Percentiles rank a stretch among this genome's conserved stretches.
phyloP scores from a whole-genome alignment of 2,113 vertebrate genomes.

The Chinchilla lanigera region DNA sequence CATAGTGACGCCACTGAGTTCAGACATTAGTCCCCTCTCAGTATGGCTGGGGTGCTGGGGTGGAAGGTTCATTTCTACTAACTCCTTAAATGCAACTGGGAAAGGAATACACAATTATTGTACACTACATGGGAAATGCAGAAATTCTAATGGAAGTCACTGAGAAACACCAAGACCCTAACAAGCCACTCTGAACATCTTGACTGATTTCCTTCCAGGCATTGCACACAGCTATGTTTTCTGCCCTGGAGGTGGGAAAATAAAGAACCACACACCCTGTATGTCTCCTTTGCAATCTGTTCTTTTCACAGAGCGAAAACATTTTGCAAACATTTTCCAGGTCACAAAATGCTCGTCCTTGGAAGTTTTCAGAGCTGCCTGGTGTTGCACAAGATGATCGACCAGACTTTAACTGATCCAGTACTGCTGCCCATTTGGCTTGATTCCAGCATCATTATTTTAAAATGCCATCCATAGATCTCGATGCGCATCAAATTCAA shows the following conservation, averaged over 20 bases:
- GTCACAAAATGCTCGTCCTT: background rate
- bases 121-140: background rate
- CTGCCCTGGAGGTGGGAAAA: fast-evolving
- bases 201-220: background rate
- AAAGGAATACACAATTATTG: background rate
- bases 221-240: fast-evolving
- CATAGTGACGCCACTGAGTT: background rate
- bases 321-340: background rate
- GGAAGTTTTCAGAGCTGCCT: background rate
- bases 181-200: fast-evolving
- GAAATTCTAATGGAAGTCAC: fast-evolving
- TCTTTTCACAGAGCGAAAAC: background rate
- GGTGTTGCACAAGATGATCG: fast-evolving
- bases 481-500: background rate
- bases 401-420: background rate
- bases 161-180: no score
- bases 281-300: background rate
- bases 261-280: background rate
- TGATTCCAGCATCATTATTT: background rate
- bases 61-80: background rate
- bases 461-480: background rate
- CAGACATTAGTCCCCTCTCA: background rate
- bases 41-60: background rate
- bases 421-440: no score
- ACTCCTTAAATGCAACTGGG: background rate